phyloP scores from a whole-genome alignment of 2,113 vertebrate genomes.

The Macquaria australasica region DNA sequence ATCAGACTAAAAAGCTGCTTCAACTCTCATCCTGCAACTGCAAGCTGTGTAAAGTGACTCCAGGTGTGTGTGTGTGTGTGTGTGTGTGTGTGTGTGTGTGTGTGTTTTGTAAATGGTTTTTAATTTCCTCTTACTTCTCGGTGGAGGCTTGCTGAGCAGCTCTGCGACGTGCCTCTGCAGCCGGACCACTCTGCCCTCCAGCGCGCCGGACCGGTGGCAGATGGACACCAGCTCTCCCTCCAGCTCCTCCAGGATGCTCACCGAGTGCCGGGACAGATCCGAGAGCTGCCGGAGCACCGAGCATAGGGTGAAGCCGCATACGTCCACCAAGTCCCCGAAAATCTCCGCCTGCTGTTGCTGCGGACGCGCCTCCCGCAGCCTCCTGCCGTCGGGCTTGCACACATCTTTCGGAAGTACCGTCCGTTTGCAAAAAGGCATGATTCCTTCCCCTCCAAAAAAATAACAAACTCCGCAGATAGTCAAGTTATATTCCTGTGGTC shows the following conservation, averaged over 20 bases:
- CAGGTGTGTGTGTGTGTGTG: slow-evolving; percentile 34
- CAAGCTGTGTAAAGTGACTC: slow-evolving; percentile 10
- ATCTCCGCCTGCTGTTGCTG: slow-evolving; percentile 40
- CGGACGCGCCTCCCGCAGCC: slow-evolving; percentile 36
- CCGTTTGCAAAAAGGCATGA: slow-evolving; percentile 87
- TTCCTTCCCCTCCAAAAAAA: slow-evolving; percentile 1
- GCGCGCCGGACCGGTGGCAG: slow-evolving; percentile 80
- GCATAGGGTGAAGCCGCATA: slow-evolving; percentile 81
- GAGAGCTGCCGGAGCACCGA: slow-evolving; percentile 85
- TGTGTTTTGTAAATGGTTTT: background rate
- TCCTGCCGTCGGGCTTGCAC: slow-evolving; percentile 70
- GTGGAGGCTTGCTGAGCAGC: slow-evolving; percentile 77
- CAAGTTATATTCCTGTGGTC: slow-evolving; percentile 58
- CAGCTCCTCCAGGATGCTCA: slow-evolving; percentile 86
- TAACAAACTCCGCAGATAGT: slow-evolving; percentile 56
- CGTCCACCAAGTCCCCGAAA: slow-evolving; percentile 81
- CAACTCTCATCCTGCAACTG: background rate
- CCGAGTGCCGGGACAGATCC: slow-evolving; percentile 84
- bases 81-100: background rate
- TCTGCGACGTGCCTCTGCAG: slow-evolving; percentile 80
- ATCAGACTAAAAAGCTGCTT: background rate
- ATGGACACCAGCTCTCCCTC: slow-evolving; percentile 82
- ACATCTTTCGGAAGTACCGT: slow-evolving; percentile 82
- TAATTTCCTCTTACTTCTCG: slow-evolving; percentile 73
- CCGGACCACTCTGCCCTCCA: slow-evolving; percentile 80